Evolutionary conservation across 2,797 vertebrate genomes (phyloP), one percentile per base, ranked within the genome.

Genomic region (Lindbergichthys nudifrons): DNA sequence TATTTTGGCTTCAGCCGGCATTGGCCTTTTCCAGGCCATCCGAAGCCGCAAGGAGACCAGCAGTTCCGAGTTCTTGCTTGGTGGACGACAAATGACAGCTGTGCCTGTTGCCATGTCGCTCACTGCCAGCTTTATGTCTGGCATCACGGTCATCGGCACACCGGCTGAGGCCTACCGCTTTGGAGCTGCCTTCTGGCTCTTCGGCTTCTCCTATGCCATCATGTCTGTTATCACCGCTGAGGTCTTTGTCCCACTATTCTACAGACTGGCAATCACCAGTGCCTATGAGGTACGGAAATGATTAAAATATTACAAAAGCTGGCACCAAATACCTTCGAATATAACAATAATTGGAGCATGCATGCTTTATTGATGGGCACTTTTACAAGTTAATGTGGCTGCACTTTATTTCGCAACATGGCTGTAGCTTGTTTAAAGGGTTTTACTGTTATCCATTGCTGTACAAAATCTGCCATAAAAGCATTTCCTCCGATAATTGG

Each of bases 71-170:
- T 96, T 95, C 71, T 75, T 96, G 66, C 79, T 96, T 63, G 95
- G 95, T 0, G 95, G 94, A 13, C 92, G 95, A 59, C 93, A 93
- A 76, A 95, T 96, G 95, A 94, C 92, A 1, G 95, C 95, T 2
- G 86, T 96, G 66, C 95, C 95, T 0, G 95, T 96, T 3, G 94
- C 95, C 74, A 94, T 96, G 94, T 96, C 95, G 0, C 93, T 96
- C 9, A 95, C 95, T 0, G 95, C 95, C 86, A 96, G 95, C 82
- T 96, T 96, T 70, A 96, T 96, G 95, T 96, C 95, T 50, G 95
- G 95, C 14, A 95, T 96, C 89, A 95, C 95, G 0, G 94, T 96
- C n/a, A 95, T 96, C 13, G 95, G 95, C 26, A 95, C 95, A 6
- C 95, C 95, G 0, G 89, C 94, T 0, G 95, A 96, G 74, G 91